A percentile compares a stretch with the other conserved stretches of the same genome.
phyloP scores from a whole-genome alignment of 2,113 vertebrate genomes.

The Melanerpes formicivorus region DNA sequence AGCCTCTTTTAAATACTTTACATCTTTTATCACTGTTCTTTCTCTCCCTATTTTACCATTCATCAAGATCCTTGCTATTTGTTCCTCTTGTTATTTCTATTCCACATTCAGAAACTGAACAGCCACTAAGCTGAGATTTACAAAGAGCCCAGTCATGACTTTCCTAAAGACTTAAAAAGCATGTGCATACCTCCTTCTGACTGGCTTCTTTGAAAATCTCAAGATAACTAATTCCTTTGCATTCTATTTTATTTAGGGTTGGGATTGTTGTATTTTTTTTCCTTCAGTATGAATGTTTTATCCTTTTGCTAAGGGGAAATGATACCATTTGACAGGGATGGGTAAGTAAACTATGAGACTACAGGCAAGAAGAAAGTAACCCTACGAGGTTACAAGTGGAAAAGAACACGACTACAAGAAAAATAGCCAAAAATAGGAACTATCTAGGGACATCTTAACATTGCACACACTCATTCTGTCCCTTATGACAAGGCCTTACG shows the following conservation, averaged over 20 bases:
- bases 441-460: not conserved
- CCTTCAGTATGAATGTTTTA: not conserved
- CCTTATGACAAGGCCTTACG: not conserved
- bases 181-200: not conserved
- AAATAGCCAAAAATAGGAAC: not conserved
- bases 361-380: not conserved
- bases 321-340: rapidly evolving
- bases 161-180: not conserved
- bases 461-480: not conserved
- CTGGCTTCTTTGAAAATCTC: not conserved
- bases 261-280: not conserved
- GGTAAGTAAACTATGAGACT: not conserved
- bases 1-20: not conserved
- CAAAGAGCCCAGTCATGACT: not conserved
- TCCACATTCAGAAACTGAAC: not conserved
- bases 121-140: not conserved
- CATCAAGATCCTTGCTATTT: not conserved
- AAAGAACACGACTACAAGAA: not conserved
- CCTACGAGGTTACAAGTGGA: not conserved
- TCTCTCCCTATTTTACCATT: not conserved
- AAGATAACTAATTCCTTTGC: not conserved
- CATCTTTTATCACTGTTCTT: not conserved
- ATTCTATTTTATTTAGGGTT: not conserved
- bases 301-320: not conserved
- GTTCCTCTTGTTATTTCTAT: not conserved